Evolutionary conservation across 1,140 invertebrate species (phyloP).

Genomic region (Drosophila mayri): DNA sequence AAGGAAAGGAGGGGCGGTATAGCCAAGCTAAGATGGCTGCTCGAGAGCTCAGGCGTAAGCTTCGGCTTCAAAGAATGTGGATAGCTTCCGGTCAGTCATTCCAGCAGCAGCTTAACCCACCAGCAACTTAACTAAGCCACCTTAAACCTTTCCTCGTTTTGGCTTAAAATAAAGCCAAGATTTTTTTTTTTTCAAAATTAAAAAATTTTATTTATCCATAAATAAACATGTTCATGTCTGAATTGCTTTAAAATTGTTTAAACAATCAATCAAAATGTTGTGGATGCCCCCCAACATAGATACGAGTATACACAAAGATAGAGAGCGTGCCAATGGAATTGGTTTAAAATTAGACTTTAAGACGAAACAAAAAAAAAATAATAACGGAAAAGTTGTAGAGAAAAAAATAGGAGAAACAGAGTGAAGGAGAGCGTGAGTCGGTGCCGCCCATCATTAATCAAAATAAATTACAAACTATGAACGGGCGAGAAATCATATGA

Average conservation of each 20-base stretch:
- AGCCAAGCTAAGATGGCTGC: constrained; percentile 36
- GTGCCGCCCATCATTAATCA: constrained; percentile 56
- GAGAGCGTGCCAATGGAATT: constrained; percentile 32
- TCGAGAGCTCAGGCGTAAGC: constrained; percentile 22
- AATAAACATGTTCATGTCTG: constrained; percentile 5
- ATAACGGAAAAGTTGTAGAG: constrained; percentile 25
- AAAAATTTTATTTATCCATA: background rate
- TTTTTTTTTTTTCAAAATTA: background rate
- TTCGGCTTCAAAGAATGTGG: constrained; percentile 42
- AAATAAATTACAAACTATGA: constrained; percentile 62
- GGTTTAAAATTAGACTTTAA: constrained; percentile 50
- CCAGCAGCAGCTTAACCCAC: constrained; percentile 21
- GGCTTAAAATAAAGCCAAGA: background rate
- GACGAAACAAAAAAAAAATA: constrained; percentile 11
- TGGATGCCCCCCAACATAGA: constrained; percentile 8
- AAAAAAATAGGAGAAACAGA: constrained; percentile 7
- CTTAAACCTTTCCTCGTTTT: constrained; percentile 5
- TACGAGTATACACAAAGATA: constrained; percentile 16
- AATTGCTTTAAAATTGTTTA: constrained; percentile 7
- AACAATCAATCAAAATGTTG: constrained; percentile 28
- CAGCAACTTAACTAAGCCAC: too few species aligned
- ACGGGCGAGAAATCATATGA: constrained; percentile 38
- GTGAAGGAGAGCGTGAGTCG: constrained; percentile 9
- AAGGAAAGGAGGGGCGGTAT: constrained; percentile 10
- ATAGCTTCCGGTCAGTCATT: constrained; percentile 55